phyloP scores from a whole-genome alignment of 2,113 vertebrate genomes.

The Origma solitaria region DNA sequence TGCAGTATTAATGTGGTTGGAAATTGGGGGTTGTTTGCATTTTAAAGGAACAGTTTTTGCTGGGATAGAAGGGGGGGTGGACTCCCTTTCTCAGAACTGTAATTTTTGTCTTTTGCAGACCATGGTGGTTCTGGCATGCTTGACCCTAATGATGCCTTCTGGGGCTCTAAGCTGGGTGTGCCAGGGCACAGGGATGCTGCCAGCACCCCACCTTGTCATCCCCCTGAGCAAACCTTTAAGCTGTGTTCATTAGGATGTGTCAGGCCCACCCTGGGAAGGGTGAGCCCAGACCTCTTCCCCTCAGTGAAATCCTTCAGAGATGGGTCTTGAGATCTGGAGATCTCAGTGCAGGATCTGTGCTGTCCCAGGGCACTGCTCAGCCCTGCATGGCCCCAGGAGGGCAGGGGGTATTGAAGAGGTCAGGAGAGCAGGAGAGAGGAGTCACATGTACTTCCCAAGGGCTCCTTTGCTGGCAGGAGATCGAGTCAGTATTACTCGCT shows the following conservation, averaged over 20 bases:
- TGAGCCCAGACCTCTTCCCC: not conserved
- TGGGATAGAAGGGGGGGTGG: not conserved
- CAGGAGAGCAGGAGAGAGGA: not conserved
- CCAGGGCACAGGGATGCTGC: fast-evolving
- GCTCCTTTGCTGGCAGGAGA: fast-evolving
- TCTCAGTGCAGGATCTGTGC: fast-evolving
- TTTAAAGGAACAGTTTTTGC: not conserved
- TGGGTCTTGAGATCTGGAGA: fast-evolving
- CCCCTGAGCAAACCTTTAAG: not conserved
- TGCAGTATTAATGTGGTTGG: not conserved
- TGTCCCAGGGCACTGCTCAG: fast-evolving
- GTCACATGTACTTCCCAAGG: fast-evolving
- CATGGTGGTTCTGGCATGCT: not conserved
- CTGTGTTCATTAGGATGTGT: not conserved
- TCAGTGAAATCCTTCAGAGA: not conserved
- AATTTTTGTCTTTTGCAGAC: not conserved
- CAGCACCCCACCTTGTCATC: not conserved
- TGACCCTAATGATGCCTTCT: fast-evolving
- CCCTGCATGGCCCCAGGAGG: fast-evolving
- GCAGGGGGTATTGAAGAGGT: fast-evolving
- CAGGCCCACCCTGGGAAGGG: not conserved
- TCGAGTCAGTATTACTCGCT: not conserved
- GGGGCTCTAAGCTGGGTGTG: not conserved
- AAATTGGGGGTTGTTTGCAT: not conserved
- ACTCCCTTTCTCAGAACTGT: not conserved